Conservation (phyloP, 2,113 vertebrate species). For the Piprites chloris region DNA sequence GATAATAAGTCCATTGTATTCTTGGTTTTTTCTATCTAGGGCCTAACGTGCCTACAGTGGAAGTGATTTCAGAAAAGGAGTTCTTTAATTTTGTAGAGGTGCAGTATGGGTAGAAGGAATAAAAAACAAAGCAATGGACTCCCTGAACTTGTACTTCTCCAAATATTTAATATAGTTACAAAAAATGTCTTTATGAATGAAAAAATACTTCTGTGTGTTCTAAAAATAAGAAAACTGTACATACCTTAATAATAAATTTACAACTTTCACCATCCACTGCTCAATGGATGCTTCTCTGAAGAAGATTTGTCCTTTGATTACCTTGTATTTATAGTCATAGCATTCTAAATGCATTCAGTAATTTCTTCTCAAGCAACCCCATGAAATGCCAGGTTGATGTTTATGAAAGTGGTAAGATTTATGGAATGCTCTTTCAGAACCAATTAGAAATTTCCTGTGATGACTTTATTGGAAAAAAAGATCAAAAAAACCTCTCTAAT, state of each 20-base stretch:
- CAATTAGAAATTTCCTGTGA: constrained; percentile 14
- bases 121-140: not conserved
- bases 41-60: not conserved
- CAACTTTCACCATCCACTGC: not conserved
- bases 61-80: not conserved
- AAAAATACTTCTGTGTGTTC: not conserved
- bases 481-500: constrained; percentile 2
- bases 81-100: not conserved
- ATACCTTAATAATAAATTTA: not conserved
- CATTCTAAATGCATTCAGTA: not conserved
- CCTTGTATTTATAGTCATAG: not conserved
- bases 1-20: not conserved
- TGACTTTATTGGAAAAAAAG: constrained; percentile 2
- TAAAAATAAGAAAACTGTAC: not conserved
- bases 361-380: not conserved
- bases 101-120: not conserved
- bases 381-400: not conserved
- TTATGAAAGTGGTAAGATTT: constrained; percentile 11
- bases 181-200: not conserved
- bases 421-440: not conserved
- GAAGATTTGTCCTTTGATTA: not conserved
- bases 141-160: not conserved
- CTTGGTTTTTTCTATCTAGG: not conserved
- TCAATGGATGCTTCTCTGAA: not conserved
- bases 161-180: not conserved